Base-by-base conservation (phyloP, 1,140 invertebrate species). In the Neodiprion virginianus region DNA sequence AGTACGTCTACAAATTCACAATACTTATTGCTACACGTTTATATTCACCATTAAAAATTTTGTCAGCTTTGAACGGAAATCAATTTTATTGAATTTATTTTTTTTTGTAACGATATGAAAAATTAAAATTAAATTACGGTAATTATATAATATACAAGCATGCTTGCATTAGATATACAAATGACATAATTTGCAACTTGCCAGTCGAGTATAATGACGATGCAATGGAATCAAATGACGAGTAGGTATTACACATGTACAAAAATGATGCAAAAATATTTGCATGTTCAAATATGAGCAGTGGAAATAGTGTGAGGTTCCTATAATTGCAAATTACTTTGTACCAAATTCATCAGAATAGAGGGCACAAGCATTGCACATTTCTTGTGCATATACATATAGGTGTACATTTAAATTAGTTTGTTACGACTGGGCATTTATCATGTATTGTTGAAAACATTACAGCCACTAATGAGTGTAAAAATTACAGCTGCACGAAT, bases 251-350 rank as follows among this genome's bases (percentile, higher is more conserved):
- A 69, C 21, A n/a, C 12, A 69, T 11, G 8, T 23, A 28, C 11
- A 69, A 28, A 69, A 69, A 69, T 69, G 14, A 69, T 69, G 21
- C 47, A 14, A 69, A 69, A 69, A 69, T 69, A 69, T 48, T 40
- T 14, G 17, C 11, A n/a, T 69, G 11, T 69, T 23, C 21, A 14
- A 12, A 14, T 28, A 69, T 69, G 11, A 23, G n/a, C 53, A 17
- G n/a, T 61, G 53, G 11, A 17, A 61, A 17, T 61, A 5, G 8
- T 61, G 11, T 17, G 53, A 7, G 53, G 11, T 17, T 61, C 8
- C n/a, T 61, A 11, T 17, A 61, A 61, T 61, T 61, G 53, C 53
- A 17, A 61, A 61, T 14, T 61, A 61, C n/a, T 61, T 61, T 61
- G 53, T 61, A 61, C n/a, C 11, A 61, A 61, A 61, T 61, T 61